Conservation (phyloP, 2,797 vertebrate species). For the Petrocephalus schoutedeni region DNA sequence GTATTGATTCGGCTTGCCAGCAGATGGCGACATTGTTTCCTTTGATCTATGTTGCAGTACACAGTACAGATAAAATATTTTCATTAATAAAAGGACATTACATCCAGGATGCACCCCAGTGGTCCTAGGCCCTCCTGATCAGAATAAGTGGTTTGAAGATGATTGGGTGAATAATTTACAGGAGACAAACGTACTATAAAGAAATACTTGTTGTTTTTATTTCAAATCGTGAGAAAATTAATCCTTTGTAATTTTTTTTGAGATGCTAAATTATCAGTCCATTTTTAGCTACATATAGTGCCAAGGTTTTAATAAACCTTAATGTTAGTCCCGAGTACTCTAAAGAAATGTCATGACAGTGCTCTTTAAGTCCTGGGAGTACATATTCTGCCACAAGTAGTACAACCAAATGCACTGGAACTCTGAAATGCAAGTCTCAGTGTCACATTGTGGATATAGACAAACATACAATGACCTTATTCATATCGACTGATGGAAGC, state of each 20-base stretch:
- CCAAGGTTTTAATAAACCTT: constrained; percentile 64
- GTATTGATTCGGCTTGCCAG: background rate
- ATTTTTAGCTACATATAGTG: constrained; percentile 58
- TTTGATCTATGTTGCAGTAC: background rate
- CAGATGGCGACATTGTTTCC: constrained; percentile 7
- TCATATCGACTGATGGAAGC: constrained; percentile 59
- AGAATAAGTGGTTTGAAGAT: background rate
- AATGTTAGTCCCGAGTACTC: constrained; percentile 52
- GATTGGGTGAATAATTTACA: background rate
- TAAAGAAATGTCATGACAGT: constrained; percentile 59
- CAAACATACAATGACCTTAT: constrained; percentile 60
- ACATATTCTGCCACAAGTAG: constrained; percentile 49
- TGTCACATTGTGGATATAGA: constrained; percentile 67
- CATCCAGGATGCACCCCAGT: background rate
- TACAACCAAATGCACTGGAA: constrained; percentile 52
- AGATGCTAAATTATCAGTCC: constrained; percentile 46
- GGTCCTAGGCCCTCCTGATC: background rate
- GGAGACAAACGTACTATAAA: constrained; percentile 43
- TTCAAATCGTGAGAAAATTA: constrained; percentile 66
- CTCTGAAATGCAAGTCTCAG: constrained; percentile 64
- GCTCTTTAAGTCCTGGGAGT: constrained; percentile 43
- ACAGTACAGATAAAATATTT: background rate
- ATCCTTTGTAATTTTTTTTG: constrained; percentile 40
- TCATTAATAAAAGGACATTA: background rate
- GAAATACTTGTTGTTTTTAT: constrained; percentile 61